These are phyloP conservation scores for Cheumatopsyche charites DNA, from an alignment of 1,140 invertebrate genomes.

Conservation along the genomic window DNA sequence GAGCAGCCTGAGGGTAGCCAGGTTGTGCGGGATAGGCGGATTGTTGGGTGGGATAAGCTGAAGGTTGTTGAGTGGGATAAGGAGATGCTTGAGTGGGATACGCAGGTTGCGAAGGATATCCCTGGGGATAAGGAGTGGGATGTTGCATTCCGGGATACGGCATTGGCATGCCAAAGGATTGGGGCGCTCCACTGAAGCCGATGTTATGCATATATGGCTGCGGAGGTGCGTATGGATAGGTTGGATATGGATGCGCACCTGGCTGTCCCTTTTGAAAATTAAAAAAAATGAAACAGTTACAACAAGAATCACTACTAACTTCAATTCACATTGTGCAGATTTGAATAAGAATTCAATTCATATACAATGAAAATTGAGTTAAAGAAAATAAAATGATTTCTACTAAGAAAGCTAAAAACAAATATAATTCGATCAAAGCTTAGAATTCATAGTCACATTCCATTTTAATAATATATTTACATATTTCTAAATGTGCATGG, in stretches of 20 bases:
- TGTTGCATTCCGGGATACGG: slow-evolving; percentile 56
- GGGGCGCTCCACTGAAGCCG: slow-evolving; percentile 58
- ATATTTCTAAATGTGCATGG: no score
- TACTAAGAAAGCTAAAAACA: no score
- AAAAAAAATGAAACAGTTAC: slow-evolving; percentile 51
- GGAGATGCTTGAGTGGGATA: slow-evolving; percentile 39
- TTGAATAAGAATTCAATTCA: background rate
- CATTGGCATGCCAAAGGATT: slow-evolving; percentile 60
- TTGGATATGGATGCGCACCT: slow-evolving; percentile 43
- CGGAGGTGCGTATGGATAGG: slow-evolving; percentile 50
- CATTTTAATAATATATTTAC: no score
- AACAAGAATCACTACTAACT: slow-evolving; percentile 45
- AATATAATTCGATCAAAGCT: no score
- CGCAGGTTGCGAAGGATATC: slow-evolving; percentile 52
- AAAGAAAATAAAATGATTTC: background rate
- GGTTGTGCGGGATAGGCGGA: slow-evolving; percentile 38
- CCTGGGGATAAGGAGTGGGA: slow-evolving; percentile 51
- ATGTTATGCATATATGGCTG: slow-evolving; percentile 60
- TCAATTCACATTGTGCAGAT: background rate
- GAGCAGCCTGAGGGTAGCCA: slow-evolving; percentile 49
- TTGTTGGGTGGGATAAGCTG: slow-evolving; percentile 49
- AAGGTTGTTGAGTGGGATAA: slow-evolving; percentile 30
- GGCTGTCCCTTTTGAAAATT: slow-evolving; percentile 57
- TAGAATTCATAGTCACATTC: no score
- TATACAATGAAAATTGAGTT: background rate